Percentiles rank a stretch among this genome's conserved stretches.
Evolutionary conservation across 1,140 invertebrate species (phyloP).

Genomic region (Chlorops oryzae): DNA sequence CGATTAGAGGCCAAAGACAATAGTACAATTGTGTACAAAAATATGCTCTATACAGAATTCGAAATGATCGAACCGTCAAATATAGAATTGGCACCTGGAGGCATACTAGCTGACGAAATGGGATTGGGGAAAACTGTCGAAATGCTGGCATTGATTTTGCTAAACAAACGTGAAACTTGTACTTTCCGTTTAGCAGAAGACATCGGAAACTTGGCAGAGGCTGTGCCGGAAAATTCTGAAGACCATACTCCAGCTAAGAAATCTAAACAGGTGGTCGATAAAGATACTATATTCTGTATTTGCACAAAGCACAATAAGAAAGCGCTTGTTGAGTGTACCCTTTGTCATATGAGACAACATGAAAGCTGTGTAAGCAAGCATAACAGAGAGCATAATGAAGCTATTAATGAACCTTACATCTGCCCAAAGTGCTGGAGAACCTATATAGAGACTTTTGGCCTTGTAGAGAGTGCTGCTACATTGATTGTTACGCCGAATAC

Average conservation of each 20-base stretch:
- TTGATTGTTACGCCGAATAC: constrained; percentile 67
- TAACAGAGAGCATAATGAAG: neutral
- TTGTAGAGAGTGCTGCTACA: constrained; percentile 57
- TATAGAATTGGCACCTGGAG: constrained; percentile 53
- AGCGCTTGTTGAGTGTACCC: no score
- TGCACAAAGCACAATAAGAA: constrained; percentile 11
- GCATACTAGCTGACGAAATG: constrained; percentile 81
- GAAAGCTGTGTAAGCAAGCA: constrained; percentile 19
- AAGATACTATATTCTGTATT: constrained; percentile 22
- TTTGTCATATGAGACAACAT: constrained; percentile 32
- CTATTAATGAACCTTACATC: constrained; percentile 17
- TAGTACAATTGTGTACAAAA: constrained; percentile 46
- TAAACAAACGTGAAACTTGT: constrained; percentile 55
- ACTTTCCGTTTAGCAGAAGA: neutral
- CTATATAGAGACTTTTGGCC: constrained; percentile 12
- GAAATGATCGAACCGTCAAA: constrained; percentile 35
- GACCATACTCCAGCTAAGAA: neutral
- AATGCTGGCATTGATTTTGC: constrained; percentile 62
- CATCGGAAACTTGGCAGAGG: neutral
- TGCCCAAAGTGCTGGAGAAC: constrained; percentile 39
- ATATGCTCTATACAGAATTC: constrained; percentile 49
- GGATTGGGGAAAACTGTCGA: constrained; percentile 79
- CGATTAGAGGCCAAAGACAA: constrained; percentile 18
- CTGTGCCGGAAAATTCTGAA: neutral
- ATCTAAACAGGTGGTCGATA: neutral